Conservation (phyloP, 2,888 invertebrate genomes). For the Drosophila tanythrix region DNA sequence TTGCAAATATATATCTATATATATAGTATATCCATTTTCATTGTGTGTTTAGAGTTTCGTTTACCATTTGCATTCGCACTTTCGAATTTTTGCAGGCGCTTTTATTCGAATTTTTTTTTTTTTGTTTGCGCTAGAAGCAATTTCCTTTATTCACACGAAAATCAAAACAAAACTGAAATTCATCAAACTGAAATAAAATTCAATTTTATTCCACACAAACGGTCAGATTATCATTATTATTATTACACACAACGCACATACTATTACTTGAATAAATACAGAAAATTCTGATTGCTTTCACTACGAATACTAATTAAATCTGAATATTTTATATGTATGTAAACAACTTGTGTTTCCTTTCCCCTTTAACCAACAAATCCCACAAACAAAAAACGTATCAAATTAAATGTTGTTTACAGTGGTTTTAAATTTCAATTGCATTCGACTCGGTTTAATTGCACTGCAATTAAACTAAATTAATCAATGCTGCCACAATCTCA, state of each 20-base stretch:
- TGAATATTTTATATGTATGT: conserved; percentile 14
- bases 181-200: conserved; percentile 49
- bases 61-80: conserved; percentile 35
- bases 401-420: conserved; percentile 20
- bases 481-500: conserved; percentile 19
- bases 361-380: neutral
- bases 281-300: conserved; percentile 40
- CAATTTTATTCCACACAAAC: conserved; percentile 48
- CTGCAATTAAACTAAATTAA: conserved; percentile 56
- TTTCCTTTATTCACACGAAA: conserved; percentile 51
- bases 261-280: neutral
- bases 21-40: conserved; percentile 12
- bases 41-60: conserved; percentile 27
- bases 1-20: conserved; percentile 35
- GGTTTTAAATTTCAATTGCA: conserved; percentile 49
- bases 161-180: conserved; percentile 36
- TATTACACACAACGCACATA: conserved; percentile 6
- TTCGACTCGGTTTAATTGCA: conserved; percentile 62
- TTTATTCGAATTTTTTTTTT: conserved; percentile 56
- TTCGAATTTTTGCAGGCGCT: conserved; percentile 44
- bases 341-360: neutral
- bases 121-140: conserved; percentile 39
- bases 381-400: neutral
- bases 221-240: conserved; percentile 18
- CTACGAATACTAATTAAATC: conserved; percentile 66